Base-by-base conservation (phyloP, 2,113 vertebrate species). In the Oxygymnocypris stewartii region DNA sequence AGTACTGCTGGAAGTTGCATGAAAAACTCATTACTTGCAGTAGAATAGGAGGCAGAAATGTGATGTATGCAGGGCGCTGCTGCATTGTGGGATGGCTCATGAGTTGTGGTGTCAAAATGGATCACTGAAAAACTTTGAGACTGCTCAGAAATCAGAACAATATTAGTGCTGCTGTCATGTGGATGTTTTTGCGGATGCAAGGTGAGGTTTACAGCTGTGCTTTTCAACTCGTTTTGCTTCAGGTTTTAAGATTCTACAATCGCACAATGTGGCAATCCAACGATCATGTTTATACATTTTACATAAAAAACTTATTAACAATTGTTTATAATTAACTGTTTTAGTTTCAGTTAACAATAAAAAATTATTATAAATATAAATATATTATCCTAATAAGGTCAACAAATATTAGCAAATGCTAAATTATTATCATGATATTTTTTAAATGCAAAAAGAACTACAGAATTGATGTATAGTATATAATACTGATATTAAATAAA, bases 1-100 rank as follows among this genome's bases (percentile, higher is more conserved):
- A 61, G 57, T 82, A 79, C 77, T 69, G 40, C 78, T 47, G 90
- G 88, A 94, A 92, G 90, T 94, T 93, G 90, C 86, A 88, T 76
- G 82, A 88, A 44, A n/a, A 81, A 78, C 80, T 89, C 82, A 54
- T 84, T 65, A 87, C 47, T 35, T 67, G 67, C 82, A n/a, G n/a
- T 44, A 59, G 42, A 37, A 79, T 44, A 54, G 51, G 5, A 57
- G 40, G 10, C 51, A 73, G 20, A 44, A 51, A 16, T 47, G 12
- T 28, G 23, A 47, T 44, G 59, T 35, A 47, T 49, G 80, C 10
- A 49, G 80, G 37, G 37, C 12, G 47, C 31, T 49, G 20, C 73
- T 37, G 79, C 40, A 47, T 8, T 84, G 67, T 57, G 47, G 82
- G 47, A 57, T 54, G 47, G 49, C 18, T 12, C 4, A 1, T 11